Evolutionary conservation across 2,888 invertebrate species (phyloP).

Genomic region (Colostygia pectinataria): DNA sequence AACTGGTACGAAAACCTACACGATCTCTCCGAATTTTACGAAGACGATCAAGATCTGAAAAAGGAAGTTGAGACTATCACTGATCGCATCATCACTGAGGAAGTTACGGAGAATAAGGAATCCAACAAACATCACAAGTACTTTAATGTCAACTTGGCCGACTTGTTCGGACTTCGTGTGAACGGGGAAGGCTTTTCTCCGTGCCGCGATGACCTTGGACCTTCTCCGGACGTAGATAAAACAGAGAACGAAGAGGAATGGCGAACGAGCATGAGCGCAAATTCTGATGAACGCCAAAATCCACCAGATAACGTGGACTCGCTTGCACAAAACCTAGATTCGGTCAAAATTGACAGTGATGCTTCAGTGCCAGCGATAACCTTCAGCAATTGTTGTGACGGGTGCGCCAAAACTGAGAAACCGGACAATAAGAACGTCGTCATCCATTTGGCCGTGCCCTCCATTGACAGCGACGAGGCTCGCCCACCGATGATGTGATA

Average conservation of each 20-base stretch:
- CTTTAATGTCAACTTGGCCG: slow-evolving; percentile 75
- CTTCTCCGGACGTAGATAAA: slow-evolving; percentile 59
- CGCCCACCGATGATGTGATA: slow-evolving; percentile 76
- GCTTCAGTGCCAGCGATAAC: slow-evolving; percentile 74
- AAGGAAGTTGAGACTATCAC: slow-evolving; percentile 66
- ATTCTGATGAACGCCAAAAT: slow-evolving; percentile 59
- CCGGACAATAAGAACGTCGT: slow-evolving; percentile 64
- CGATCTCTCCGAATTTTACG: slow-evolving; percentile 77
- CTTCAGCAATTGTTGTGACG: slow-evolving; percentile 77
- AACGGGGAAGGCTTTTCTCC: slow-evolving; percentile 66
- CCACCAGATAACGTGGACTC: slow-evolving; percentile 53
- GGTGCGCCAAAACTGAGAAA: slow-evolving; percentile 51
- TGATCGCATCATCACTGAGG: slow-evolving; percentile 60
- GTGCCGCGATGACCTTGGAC: slow-evolving; percentile 54
- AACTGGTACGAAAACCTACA: slow-evolving; percentile 70
- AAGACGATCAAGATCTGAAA: slow-evolving; percentile 68
- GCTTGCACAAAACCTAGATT: slow-evolving; percentile 61
- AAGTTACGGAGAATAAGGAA: slow-evolving; percentile 45
- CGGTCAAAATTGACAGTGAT: slow-evolving; percentile 67
- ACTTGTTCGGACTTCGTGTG: slow-evolving; percentile 65
- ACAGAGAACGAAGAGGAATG: slow-evolving; percentile 69
- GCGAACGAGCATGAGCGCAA: slow-evolving; percentile 75
- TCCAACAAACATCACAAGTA: slow-evolving; percentile 49
- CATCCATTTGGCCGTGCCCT: slow-evolving; percentile 73
- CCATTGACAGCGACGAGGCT: slow-evolving; percentile 71